Percentiles rank a stretch among this genome's conserved stretches.
phyloP scores from a whole-genome alignment of 1,140 invertebrate species.

The Propsilocerus akamusi region DNA sequence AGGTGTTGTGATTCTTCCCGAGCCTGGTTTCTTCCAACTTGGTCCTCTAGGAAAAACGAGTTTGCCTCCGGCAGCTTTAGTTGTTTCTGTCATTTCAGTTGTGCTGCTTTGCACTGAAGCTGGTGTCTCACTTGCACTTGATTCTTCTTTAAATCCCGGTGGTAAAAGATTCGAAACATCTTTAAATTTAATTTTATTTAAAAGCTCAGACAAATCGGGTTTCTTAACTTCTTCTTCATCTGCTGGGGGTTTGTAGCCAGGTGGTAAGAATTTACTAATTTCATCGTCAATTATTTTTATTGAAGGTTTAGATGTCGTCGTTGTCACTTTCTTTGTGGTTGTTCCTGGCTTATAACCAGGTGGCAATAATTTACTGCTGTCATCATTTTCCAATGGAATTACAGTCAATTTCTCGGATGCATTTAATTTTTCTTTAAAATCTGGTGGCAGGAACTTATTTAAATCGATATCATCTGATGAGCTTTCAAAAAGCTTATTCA shows the following conservation, averaged over 20 bases:
- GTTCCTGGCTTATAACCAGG: constrained; percentile 31
- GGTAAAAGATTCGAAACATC: constrained; percentile 36
- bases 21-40: constrained; percentile 42
- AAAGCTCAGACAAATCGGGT: constrained; percentile 11
- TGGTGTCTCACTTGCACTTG: constrained; percentile 5
- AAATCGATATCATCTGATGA: constrained; percentile 25
- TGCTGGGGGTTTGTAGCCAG: constrained; percentile 26
- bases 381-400: constrained; percentile 25
- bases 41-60: constrained; percentile 62
- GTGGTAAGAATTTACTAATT: constrained; percentile 36
- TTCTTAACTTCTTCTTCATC: constrained; percentile 15
- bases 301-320: constrained; percentile 16
- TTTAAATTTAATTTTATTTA: constrained; percentile 28
- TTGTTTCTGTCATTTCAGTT: constrained; percentile 22
- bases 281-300: constrained; percentile 17
- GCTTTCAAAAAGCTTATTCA: constrained; percentile 9
- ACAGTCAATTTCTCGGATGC: constrained; percentile 17
- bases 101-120: constrained; percentile 13
- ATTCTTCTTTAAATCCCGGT: constrained; percentile 33
- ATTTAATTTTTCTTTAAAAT: constrained; percentile 24
- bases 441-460: constrained; percentile 39
- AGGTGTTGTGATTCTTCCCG: constrained; percentile 37
- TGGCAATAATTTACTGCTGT: constrained; percentile 26
- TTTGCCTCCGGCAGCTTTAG: constrained; percentile 33
- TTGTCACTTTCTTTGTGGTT: constrained; percentile 16